phyloP scores from a whole-genome alignment of 2,797 vertebrate species.

The Ceyx erithaca region DNA sequence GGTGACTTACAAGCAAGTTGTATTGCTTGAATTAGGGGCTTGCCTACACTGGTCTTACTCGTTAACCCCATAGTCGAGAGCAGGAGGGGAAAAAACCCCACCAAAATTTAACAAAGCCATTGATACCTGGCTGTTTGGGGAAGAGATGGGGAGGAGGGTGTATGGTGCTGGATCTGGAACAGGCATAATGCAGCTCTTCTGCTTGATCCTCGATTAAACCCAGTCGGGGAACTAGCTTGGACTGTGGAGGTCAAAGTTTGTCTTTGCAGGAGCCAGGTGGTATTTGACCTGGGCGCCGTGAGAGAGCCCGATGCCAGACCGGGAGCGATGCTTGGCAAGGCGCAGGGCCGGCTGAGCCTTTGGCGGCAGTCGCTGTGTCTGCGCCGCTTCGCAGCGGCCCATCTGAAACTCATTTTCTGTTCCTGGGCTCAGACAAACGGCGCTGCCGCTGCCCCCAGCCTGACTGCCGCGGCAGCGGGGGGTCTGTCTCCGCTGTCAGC shows the following conservation, averaged over 20 bases:
- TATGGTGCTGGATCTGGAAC: not conserved
- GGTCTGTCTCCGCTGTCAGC: not conserved
- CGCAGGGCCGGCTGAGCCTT: not conserved
- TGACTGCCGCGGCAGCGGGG: not conserved
- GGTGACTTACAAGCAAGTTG: not conserved
- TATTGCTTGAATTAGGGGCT: not conserved
- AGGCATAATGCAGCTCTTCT: not conserved
- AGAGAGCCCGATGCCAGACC: rapidly evolving
- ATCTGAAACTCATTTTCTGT: not conserved
- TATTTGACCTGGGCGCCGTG: not conserved
- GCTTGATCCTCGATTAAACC: not conserved
- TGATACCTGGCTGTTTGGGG: not conserved
- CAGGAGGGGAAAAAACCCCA: not conserved
- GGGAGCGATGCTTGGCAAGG: not conserved
- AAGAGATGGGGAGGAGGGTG: not conserved
- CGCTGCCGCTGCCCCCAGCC: not conserved
- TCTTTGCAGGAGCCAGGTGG: not conserved
- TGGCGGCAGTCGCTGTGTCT: not conserved
- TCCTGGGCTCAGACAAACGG: not conserved
- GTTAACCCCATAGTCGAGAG: not conserved
- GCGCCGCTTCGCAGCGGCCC: rapidly evolving
- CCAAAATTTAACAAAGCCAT: not conserved
- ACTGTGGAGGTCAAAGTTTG: not conserved
- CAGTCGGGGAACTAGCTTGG: not conserved
- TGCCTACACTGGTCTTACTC: not conserved